These are phyloP conservation scores for Labeo rohita DNA, from an alignment of 2,113 vertebrate species.

Conservation along the genomic window DNA sequence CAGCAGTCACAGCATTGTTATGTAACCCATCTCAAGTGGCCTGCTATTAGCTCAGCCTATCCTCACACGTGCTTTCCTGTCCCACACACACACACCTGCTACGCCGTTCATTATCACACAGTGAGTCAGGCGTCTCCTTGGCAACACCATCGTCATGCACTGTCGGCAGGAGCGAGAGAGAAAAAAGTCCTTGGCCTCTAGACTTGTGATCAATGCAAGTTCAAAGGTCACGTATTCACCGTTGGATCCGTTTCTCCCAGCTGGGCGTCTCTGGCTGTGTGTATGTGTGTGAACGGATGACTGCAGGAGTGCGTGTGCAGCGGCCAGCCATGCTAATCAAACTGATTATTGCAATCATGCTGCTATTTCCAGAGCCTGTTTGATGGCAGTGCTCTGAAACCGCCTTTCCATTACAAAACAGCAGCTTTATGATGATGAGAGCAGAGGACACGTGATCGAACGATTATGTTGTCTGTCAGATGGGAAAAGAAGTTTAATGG, in stretches of 20 bases:
- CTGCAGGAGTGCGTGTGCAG: constrained; percentile 19
- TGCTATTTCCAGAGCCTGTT: constrained; percentile 44
- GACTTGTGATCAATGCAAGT: constrained; percentile 54
- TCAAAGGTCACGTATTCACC: constrained; percentile 57
- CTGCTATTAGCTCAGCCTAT: constrained; percentile 78
- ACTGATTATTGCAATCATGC: constrained; percentile 55
- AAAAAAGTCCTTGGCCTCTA: constrained; percentile 19
- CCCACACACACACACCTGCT: constrained; percentile 51
- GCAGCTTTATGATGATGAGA: not conserved
- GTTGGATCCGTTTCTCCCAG: constrained; percentile 11
- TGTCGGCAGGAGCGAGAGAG: constrained; percentile 45
- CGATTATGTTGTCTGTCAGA: constrained; percentile 27
- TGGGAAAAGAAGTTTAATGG: constrained; percentile 4
- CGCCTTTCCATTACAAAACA: constrained; percentile 33
- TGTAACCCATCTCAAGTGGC: constrained; percentile 80
- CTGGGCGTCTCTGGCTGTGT: not conserved
- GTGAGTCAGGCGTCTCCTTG: constrained; percentile 64
- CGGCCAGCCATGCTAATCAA: constrained; percentile 47
- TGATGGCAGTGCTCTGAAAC: constrained; percentile 32
- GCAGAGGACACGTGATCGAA: not conserved
- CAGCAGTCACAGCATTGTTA: constrained; percentile 74
- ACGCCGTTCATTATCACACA: constrained; percentile 51
- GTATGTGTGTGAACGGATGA: not conserved
- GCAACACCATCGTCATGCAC: constrained; percentile 60
- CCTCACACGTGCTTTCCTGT: constrained; percentile 75